Percentiles rank a stretch among this genome's conserved stretches.
These are phyloP conservation scores for Drosophila mayri DNA, from an alignment of 1,140 invertebrate genomes.

Conservation along the genomic window DNA sequence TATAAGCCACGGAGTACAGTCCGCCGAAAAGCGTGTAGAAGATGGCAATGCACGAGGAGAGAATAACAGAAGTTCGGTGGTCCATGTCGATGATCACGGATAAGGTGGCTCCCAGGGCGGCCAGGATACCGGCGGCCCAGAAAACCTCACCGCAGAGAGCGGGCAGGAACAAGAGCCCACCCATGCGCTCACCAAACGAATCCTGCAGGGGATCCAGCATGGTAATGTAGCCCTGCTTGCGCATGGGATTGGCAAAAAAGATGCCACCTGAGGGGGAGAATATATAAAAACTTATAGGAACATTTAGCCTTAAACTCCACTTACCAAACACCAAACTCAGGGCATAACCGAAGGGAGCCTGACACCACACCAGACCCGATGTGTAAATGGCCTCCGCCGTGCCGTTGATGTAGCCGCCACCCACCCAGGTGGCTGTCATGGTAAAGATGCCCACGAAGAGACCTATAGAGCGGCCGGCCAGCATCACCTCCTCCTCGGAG, in stretches of 20 bases:
- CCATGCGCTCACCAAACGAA: conserved; percentile 98
- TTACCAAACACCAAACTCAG: conserved; percentile 96
- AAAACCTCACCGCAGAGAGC: conserved; percentile 99
- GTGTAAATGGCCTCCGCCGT: conserved; percentile 98
- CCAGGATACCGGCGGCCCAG: conserved; percentile 98
- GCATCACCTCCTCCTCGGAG: conserved; percentile 98
- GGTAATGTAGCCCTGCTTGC: conserved; percentile 98
- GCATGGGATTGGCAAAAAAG: conserved; percentile 99
- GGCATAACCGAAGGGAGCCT: conserved; percentile 98
- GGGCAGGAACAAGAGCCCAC: conserved; percentile 97
- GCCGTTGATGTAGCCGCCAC: conserved; percentile 99
- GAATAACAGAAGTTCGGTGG: conserved; percentile 95
- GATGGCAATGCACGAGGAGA: conserved; percentile 97
- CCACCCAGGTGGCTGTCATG: conserved; percentile 99
- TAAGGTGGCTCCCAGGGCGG: conserved; percentile 96
- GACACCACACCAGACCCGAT: conserved; percentile 96
- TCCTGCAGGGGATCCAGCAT: conserved; percentile 99
- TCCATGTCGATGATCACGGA: conserved; percentile 98
- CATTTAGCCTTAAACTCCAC: neutral
- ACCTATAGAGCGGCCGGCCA: conserved; percentile 97
- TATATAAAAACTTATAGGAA: neutral
- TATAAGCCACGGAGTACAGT: conserved; percentile 98
- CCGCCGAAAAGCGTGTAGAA: conserved; percentile 99
- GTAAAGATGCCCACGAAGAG: conserved; percentile 98
- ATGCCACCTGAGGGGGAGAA: conserved; percentile 91